Percentiles rank a stretch among this genome's conserved stretches.
These are phyloP conservation scores for Burhinus oedicnemus DNA, from an alignment of 2,113 vertebrate genomes.

Conservation along the genomic window DNA sequence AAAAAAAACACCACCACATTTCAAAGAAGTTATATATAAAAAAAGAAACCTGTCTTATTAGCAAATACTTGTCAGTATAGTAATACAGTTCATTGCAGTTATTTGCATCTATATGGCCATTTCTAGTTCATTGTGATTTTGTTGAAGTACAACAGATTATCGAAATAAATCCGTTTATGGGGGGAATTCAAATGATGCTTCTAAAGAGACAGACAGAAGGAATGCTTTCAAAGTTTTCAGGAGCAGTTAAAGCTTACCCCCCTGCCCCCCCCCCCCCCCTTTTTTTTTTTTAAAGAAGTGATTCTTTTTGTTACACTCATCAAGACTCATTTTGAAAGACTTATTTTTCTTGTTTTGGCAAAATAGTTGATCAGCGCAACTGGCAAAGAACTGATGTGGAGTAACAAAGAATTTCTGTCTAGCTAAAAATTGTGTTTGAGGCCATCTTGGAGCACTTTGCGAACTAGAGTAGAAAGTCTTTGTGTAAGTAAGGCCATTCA, in stretches of 20 bases:
- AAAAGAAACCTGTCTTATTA: neutral
- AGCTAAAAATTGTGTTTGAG: neutral
- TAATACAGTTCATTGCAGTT: neutral
- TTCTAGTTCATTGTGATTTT: neutral
- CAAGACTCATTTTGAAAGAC: conserved; percentile 29
- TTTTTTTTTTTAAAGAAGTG: neutral
- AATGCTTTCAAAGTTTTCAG: neutral
- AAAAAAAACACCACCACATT: neutral
- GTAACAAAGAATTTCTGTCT: conserved; percentile 59
- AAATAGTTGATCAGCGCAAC: conserved; percentile 6
- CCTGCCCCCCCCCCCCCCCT: neutral
- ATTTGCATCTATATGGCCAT: neutral
- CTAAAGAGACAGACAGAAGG: neutral
- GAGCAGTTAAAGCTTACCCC: neutral
- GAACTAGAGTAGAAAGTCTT: conserved; percentile 23
- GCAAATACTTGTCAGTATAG: neutral
- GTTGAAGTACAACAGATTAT: neutral
- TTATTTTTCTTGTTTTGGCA: conserved; percentile 48
- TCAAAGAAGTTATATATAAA: neutral
- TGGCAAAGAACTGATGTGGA: conserved; percentile 17
- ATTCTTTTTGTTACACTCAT: neutral
- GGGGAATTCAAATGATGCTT: neutral
- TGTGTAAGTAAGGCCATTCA: conserved; percentile 30
- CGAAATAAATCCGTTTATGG: neutral
- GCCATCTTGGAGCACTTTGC: conserved; percentile 44